Percentiles rank a stretch among this genome's conserved stretches.
phyloP scores from a whole-genome alignment of 2,113 vertebrate genomes.

The Cranoglanis bouderius region DNA sequence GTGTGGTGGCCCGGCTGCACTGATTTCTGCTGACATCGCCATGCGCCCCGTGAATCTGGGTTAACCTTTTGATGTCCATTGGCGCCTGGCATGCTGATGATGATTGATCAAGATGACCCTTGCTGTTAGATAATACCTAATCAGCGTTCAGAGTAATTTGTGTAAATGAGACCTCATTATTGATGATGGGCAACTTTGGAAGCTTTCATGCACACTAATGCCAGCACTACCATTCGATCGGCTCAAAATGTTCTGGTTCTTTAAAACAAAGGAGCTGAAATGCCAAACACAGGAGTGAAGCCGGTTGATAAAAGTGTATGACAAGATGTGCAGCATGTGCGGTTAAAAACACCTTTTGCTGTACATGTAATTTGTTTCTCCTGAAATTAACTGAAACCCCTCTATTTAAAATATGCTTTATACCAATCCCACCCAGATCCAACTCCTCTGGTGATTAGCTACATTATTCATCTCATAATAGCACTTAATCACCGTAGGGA shows the following conservation, averaged over 20 bases:
- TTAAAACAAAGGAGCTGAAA: slow-evolving; percentile 21
- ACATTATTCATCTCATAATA: slow-evolving; percentile 61
- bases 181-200: slow-evolving; percentile 82
- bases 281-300: slow-evolving; percentile 11
- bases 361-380: slow-evolving; percentile 3
- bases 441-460: slow-evolving; percentile 50
- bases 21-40: slow-evolving; percentile 96
- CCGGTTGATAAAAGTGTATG: background rate
- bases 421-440: slow-evolving; percentile 38
- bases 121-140: slow-evolving; percentile 91
- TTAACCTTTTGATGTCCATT: slow-evolving; percentile 92
- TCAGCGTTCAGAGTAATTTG: slow-evolving; percentile 89
- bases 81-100: slow-evolving; percentile 83
- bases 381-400: background rate
- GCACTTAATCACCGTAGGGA: slow-evolving; percentile 52
- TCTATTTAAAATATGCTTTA: slow-evolving; percentile 26
- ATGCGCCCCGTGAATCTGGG: slow-evolving; percentile 79
- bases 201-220: slow-evolving; percentile 73
- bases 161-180: slow-evolving; percentile 96
- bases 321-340: background rate
- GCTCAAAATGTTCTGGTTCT: slow-evolving; percentile 69
- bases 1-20: slow-evolving; percentile 75
- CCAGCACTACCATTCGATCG: slow-evolving; percentile 67
- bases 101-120: slow-evolving; percentile 89
- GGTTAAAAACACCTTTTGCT: background rate